Evolutionary conservation across 2,797 vertebrate genomes (phyloP), one percentile per base, ranked within the genome.

Genomic region (Eutrigla gurnardus): DNA sequence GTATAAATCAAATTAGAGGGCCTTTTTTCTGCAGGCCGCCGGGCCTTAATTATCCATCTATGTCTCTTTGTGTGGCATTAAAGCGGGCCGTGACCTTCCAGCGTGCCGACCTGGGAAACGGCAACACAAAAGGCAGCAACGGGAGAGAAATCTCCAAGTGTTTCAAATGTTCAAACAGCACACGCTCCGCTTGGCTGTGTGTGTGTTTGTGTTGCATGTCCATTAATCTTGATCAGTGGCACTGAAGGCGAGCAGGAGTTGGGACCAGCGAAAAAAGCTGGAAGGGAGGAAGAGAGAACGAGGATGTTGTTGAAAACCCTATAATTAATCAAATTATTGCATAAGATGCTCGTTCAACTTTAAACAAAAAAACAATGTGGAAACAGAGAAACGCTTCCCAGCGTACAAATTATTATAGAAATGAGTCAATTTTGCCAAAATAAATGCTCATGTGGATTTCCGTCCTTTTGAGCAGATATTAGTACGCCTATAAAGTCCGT

Each of bases 1-100:
- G 95, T 95, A 98, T 97, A 97, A 98, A 97, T 97, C 96, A 96
- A 95, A 97, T 97, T 96, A 97, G 94, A 93, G 93, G 89, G 93
- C 92, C 95, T 95, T 95, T 95, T 95, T 96, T 96, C 95, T 96
- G 94, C 94, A 87, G 92, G 92, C 95, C 88, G 93, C 94, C 92
- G 94, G 96, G 94, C 95, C 93, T 92, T 89, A 95, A 97, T 97
- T 97, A 98, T 98, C 96, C 96, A 97, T 98, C 97, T 97, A 93
- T 96, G 97, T 97, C 96, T 97, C 95, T 95, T 97, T 97, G 96
- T 92, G 93, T 93, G 95, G 95, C 91, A 95, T 96, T 95, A 96
- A 93, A 95, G 94, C 93, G 93, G 95, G 95, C 94, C 95, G 93
- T 97, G 96, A 97, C 96, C 96, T 96, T 96, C 96, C 93, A 94